A percentile compares a stretch with the other conserved stretches of the same genome.
Conservation (phyloP, 2,797 vertebrate genomes). For the Ctenopoma multispine region DNA sequence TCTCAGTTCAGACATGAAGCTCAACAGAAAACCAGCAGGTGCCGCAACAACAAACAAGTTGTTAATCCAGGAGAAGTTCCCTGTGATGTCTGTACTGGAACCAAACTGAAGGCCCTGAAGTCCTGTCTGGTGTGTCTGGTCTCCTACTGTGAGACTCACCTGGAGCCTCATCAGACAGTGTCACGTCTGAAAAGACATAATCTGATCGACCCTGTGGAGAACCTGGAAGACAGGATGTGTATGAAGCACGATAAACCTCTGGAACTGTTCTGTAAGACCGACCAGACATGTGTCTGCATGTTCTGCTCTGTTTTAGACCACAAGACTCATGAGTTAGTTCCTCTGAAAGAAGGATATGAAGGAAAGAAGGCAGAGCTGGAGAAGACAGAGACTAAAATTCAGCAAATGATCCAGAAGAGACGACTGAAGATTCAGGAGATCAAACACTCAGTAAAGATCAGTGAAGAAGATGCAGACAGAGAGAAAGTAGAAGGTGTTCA, state of each 20-base stretch:
- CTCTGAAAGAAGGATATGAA: no score
- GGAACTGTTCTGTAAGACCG: no score
- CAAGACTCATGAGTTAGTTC: no score
- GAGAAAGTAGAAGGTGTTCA: not conserved
- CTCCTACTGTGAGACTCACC: slow-evolving; percentile 37
- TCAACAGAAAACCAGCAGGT: not conserved
- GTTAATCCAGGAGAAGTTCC: not conserved
- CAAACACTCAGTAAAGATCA: not conserved
- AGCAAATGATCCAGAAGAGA: not conserved
- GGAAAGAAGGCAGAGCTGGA: no score
- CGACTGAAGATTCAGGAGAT: not conserved
- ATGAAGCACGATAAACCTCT: no score
- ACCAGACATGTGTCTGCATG: no score
- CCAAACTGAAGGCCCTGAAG: slow-evolving; percentile 15
- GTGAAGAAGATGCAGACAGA: not conserved
- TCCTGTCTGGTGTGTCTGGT: slow-evolving; percentile 24
- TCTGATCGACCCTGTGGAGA: no score
- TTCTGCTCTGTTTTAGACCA: no score
- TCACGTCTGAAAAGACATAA: no score
- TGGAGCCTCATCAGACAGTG: no score
- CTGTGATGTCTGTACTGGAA: slow-evolving; percentile 1
- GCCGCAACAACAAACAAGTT: no score
- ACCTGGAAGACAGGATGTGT: no score
- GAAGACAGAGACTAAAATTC: not conserved
- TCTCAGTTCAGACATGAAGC: not conserved